These are phyloP conservation scores for Phenganax marumi DNA, from an alignment of 92 coral and sea anemone species.

Conservation along the genomic window DNA sequence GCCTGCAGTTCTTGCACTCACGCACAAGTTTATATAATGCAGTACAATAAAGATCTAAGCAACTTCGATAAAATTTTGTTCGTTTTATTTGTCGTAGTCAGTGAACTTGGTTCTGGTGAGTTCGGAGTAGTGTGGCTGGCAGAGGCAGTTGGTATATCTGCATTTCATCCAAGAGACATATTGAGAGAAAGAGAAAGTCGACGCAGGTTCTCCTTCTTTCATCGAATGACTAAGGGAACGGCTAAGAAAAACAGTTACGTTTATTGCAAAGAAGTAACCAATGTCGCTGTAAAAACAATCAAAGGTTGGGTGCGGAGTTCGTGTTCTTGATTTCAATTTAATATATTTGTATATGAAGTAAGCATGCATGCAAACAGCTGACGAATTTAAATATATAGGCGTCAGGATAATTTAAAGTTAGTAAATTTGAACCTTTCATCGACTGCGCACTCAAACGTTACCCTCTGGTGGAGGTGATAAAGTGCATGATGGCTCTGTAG, in stretches of 20 bases:
- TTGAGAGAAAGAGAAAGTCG: slow-evolving; percentile 58
- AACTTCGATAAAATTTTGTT: not conserved
- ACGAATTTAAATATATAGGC: no score
- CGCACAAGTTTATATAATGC: no score
- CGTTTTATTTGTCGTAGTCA: not conserved
- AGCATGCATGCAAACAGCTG: no score
- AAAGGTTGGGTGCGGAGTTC: slow-evolving; percentile 59
- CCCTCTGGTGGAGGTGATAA: no score
- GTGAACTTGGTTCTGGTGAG: slow-evolving; percentile 83
- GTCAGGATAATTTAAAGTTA: no score
- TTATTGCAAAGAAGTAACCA: slow-evolving; percentile 50
- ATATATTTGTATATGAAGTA: no score
- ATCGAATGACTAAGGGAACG: slow-evolving; percentile 56
- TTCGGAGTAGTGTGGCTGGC: slow-evolving; percentile 86
- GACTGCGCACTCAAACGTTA: no score
- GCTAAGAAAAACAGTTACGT: slow-evolving; percentile 35
- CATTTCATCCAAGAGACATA: slow-evolving; percentile 65
- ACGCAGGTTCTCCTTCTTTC: slow-evolving; percentile 64
- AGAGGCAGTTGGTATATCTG: slow-evolving; percentile 89
- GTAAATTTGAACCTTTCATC: no score
- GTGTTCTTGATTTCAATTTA: not conserved
- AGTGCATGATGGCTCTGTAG: no score
- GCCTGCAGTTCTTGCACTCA: no score
- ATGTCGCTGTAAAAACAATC: slow-evolving; percentile 77
- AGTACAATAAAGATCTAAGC: not conserved